These are phyloP conservation scores for Molossus molossus DNA, from an alignment of 2,797 vertebrate species.

Conservation along the genomic window DNA sequence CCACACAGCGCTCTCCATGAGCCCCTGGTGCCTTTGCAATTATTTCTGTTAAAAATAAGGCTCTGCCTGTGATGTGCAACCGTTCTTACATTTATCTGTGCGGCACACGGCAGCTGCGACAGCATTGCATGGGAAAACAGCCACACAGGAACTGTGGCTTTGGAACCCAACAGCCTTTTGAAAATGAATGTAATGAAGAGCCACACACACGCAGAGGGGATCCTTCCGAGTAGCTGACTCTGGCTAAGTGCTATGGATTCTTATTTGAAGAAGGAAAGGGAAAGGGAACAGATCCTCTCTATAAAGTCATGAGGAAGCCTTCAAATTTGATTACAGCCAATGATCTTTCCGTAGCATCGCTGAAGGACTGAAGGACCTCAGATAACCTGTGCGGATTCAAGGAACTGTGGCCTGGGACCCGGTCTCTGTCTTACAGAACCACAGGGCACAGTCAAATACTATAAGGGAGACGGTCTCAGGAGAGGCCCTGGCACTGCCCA, in stretches of 20 bases:
- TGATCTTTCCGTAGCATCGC: constrained; percentile 29
- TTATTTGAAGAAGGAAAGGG: constrained; percentile 71
- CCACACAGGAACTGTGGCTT: constrained; percentile 65
- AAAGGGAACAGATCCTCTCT: constrained; percentile 62
- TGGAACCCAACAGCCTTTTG: constrained; percentile 77
- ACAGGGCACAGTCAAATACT: background rate
- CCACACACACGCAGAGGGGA: constrained; percentile 47
- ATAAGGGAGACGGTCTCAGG: background rate
- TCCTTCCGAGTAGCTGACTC: constrained; percentile 63
- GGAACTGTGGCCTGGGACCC: background rate
- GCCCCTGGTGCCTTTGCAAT: constrained; percentile 79
- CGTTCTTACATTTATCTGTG: constrained; percentile 75
- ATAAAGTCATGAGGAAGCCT: constrained; percentile 66
- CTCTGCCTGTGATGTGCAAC: constrained; percentile 61
- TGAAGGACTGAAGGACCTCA: constrained; percentile 1
- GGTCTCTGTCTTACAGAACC: constrained; percentile 38
- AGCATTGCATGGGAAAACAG: constrained; percentile 69
- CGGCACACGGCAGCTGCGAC: constrained; percentile 69
- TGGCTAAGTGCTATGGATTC: constrained; percentile 52
- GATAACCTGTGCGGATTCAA: constrained; percentile 36
- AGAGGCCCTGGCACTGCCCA: background rate
- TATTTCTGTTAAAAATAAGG: constrained; percentile 83
- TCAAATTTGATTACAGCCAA: constrained; percentile 38
- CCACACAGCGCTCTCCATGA: constrained; percentile 59
- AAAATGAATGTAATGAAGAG: constrained; percentile 78